Conservation (phyloP, 2,888 invertebrate species). For the Hirtodrosophila histrioides region DNA sequence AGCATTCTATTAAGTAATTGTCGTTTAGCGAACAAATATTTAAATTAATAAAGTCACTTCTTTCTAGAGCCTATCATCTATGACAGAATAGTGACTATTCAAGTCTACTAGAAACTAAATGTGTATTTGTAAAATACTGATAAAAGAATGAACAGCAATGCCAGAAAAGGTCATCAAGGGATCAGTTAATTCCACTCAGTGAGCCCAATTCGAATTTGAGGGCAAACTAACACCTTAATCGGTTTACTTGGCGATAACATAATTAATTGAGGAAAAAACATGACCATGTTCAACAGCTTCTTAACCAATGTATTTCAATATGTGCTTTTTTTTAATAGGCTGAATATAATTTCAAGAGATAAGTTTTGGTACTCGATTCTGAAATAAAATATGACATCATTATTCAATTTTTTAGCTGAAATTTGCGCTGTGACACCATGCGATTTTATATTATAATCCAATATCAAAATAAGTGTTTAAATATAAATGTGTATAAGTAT, state of each 20-base stretch:
- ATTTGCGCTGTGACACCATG: constrained; percentile 9
- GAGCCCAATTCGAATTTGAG: constrained; percentile 12
- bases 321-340: not conserved
- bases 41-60: no score
- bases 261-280: constrained; percentile 29
- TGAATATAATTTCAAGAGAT: constrained; percentile 16
- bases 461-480: not conserved
- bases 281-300: constrained; percentile 26
- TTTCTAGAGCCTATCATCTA: no score
- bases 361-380: not conserved
- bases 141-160: not conserved
- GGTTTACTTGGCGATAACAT: constrained; percentile 35
- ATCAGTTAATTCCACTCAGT: constrained; percentile 16
- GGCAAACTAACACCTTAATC: constrained; percentile 44
- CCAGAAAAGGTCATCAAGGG: constrained; percentile 5
- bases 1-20: no score
- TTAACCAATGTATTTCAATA: not conserved
- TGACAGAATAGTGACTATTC: not conserved
- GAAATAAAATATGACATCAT: constrained; percentile 46
- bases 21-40: no score
- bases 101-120: constrained; percentile 1
- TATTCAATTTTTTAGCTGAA: constrained; percentile 6
- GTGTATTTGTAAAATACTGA: constrained; percentile 11
- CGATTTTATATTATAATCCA: not conserved
- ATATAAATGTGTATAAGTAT: not conserved